Percentiles rank a stretch among this genome's conserved stretches.
phyloP scores from a whole-genome alignment of 2,797 vertebrate genomes.

The Chloroceryle inda region DNA sequence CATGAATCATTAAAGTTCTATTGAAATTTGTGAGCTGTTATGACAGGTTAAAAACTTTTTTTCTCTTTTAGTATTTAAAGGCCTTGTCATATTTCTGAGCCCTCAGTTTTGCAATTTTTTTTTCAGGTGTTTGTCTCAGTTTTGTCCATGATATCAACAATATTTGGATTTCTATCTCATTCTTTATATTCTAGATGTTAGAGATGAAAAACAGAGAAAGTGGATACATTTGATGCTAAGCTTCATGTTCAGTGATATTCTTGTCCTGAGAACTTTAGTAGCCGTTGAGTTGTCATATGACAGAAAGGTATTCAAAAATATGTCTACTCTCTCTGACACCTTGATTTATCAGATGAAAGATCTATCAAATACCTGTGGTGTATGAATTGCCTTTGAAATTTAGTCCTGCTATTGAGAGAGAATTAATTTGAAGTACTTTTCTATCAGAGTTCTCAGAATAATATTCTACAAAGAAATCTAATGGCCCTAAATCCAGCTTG shows the following conservation, averaged over 20 bases:
- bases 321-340: background rate
- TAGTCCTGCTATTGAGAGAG: background rate
- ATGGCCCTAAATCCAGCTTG: background rate
- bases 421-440: background rate
- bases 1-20: background rate
- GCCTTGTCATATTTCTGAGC: background rate
- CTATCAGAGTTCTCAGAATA: background rate
- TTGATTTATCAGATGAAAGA: background rate
- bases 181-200: background rate
- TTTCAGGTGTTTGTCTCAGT: background rate
- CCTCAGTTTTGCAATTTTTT: background rate
- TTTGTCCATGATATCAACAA: background rate
- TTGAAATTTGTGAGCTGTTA: background rate
- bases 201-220: background rate
- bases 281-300: background rate
- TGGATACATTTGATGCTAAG: background rate
- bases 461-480: background rate
- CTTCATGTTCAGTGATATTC: background rate
- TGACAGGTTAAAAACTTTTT: background rate
- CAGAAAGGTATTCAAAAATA: background rate
- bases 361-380: background rate
- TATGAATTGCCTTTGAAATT: background rate
- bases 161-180: background rate
- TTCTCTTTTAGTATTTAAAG: background rate
- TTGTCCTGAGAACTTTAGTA: background rate